Evolutionary conservation across 2,113 vertebrate genomes (phyloP), one percentile per base, ranked within the genome.

Genomic region (Protomyctophum bolini): DNA sequence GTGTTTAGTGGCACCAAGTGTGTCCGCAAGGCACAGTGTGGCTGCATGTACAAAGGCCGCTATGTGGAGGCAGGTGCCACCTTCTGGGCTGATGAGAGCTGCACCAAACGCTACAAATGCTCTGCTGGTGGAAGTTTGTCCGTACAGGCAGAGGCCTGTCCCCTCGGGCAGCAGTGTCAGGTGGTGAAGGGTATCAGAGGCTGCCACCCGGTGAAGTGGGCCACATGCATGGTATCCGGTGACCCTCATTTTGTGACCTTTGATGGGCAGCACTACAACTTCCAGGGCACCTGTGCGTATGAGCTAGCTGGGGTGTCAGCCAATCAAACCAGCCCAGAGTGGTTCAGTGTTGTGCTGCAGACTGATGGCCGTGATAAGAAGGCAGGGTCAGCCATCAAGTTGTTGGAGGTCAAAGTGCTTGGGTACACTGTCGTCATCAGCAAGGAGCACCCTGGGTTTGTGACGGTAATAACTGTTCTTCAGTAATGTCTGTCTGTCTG

Each of bases 241-340:
- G 82, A 92, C 51, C 91, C 93, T 6, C 93, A 94, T 59, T 94
- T 93, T 0, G 1, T 78, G 61, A 91, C 74, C 29, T 93, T 94
- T 6, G 93, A 95, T 0, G 92, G 92, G 0, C 10, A 50, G 4
- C 62, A 0, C 6, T 94, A 91, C 50, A 66, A 91, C 79, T 95
- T 95, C 84, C 93, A 93, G 41, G 94, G 94, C 0, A 83, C 88
- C 0, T 94, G 94, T 15, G 3, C 89, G 3, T 96, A 95, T 70
- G 78, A 91, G 68, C 60, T 96, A 5, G 77, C 76, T 0, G 86
- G 75, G 0, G 68, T 94, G 21, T 93, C 92, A 56, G 1, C 80
- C 0, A 50, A 58, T 0, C 62, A 0, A 1, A 77, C 52, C 0
- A 11, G 1, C 0, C 83, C 94, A 29, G 79, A 76, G 0, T 76